Evolutionary conservation across 2,888 invertebrate genomes (phyloP).

Genomic region (Lithophane leautieri): DNA sequence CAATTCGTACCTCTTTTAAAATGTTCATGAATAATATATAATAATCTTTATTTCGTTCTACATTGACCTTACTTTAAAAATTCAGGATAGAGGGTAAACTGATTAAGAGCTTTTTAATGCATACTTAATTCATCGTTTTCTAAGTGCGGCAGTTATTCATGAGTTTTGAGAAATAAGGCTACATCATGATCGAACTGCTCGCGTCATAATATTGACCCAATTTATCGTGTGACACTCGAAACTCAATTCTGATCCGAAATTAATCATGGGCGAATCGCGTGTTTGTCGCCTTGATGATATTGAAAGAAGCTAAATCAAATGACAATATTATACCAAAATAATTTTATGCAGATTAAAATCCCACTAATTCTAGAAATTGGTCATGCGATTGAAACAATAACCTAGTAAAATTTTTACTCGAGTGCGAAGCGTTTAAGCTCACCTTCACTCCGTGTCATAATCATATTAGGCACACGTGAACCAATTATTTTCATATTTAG

Average conservation of each 20-base stretch:
- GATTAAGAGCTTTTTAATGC: slow-evolving; percentile 68
- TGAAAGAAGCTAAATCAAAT: slow-evolving; percentile 31
- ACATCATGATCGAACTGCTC: slow-evolving; percentile 38
- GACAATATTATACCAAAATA: neutral
- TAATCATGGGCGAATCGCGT: slow-evolving; percentile 38
- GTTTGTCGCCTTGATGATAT: slow-evolving; percentile 28
- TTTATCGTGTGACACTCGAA: slow-evolving; percentile 52
- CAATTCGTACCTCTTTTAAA: slow-evolving; percentile 66
- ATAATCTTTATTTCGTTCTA: slow-evolving; percentile 68
- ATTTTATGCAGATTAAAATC: neutral
- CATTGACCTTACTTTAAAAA: slow-evolving; percentile 67
- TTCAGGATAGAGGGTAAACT: slow-evolving; percentile 67
- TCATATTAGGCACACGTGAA: slow-evolving; percentile 76
- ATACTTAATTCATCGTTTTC: slow-evolving; percentile 58
- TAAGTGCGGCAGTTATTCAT: slow-evolving; percentile 38
- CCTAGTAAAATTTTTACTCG: slow-evolving; percentile 39
- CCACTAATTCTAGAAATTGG: slow-evolving; percentile 5
- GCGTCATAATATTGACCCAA: slow-evolving; percentile 52
- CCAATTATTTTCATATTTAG: slow-evolving; percentile 81
- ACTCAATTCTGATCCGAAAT: slow-evolving; percentile 52
- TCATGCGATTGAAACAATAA: slow-evolving; percentile 48
- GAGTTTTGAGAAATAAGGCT: slow-evolving; percentile 43
- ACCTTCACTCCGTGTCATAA: slow-evolving; percentile 67
- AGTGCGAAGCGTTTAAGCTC: slow-evolving; percentile 59
- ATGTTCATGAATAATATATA: slow-evolving; percentile 77